Percentiles rank a stretch among this genome's conserved stretches.
phyloP scores from a whole-genome alignment of 2,113 vertebrate genomes.

The Penelope pileata region DNA sequence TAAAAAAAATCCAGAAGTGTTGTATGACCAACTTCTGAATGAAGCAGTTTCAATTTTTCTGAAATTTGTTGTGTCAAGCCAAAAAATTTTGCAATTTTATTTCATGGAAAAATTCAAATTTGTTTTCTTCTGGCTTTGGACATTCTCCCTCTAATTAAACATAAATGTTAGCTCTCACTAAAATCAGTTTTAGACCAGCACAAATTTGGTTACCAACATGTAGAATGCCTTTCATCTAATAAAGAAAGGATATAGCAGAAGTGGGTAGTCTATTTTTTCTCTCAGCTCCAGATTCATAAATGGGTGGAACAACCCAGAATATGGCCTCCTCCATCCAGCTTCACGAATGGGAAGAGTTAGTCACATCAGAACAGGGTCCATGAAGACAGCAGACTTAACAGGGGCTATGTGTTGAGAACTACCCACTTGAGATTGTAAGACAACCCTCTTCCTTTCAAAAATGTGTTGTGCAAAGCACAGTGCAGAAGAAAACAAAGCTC shows the following conservation, averaged over 20 bases:
- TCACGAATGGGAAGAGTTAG: neutral
- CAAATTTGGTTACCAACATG: neutral
- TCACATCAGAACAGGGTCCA: neutral
- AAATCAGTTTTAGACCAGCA: neutral
- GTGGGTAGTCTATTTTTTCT: neutral
- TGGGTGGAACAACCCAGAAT: accelerated
- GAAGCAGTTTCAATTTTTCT: neutral
- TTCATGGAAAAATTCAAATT: neutral
- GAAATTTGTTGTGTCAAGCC: neutral
- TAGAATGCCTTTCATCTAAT: neutral
- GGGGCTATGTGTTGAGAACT: neutral
- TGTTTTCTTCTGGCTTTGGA: neutral
- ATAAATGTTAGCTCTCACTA: neutral
- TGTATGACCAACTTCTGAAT: neutral
- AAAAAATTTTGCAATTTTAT: neutral
- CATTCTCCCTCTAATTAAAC: neutral
- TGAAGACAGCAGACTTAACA: neutral
- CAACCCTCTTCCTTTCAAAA: neutral
- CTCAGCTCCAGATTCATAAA: neutral
- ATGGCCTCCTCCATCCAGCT: neutral
- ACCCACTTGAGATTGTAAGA: neutral
- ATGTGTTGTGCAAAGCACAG: neutral
- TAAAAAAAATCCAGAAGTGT: neutral
- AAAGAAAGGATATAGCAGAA: neutral
- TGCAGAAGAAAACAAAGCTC: neutral